phyloP scores from a whole-genome alignment of 2,113 vertebrate genomes.

The Piaya cayana region DNA sequence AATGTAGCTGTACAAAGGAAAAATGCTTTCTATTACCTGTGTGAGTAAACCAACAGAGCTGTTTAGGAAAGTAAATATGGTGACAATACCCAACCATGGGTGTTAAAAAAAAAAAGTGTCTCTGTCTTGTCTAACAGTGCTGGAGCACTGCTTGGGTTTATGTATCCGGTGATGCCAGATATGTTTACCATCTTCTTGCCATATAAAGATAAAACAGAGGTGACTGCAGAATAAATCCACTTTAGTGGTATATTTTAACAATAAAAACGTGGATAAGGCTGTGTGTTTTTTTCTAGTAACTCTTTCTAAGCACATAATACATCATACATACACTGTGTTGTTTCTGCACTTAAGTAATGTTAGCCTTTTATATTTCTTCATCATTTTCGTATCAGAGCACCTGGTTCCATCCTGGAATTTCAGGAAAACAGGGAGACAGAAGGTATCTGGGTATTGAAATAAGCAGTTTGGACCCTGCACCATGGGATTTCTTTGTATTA shows the following conservation, averaged over 20 bases:
- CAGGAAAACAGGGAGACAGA: not conserved
- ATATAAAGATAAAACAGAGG: not conserved
- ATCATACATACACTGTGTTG: too few relatives aligned
- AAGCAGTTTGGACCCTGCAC: not conserved
- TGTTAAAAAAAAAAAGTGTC: not conserved
- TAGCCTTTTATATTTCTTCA: not conserved
- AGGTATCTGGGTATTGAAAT: not conserved
- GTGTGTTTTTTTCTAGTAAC: not conserved
- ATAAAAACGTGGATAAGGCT: not conserved
- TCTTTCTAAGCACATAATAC: not conserved
- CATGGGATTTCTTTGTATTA: not conserved
- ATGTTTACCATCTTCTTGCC: not conserved
- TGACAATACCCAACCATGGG: not conserved
- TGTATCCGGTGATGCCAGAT: not conserved
- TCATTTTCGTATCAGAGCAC: not conserved
- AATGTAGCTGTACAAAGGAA: not conserved
- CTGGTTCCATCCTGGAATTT: not conserved
- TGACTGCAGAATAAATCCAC: not conserved
- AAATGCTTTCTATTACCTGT: not conserved
- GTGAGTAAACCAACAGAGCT: not conserved
- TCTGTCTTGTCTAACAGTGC: not conserved
- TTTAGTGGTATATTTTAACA: not conserved
- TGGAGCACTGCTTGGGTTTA: not conserved
- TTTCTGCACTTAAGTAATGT: accelerated
- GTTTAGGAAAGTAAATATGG: not conserved